A percentile compares a stretch with the other conserved stretches of the same genome.
Evolutionary conservation across 2,888 invertebrate species (phyloP).

Genomic region (Alviniconcha strummeri): DNA sequence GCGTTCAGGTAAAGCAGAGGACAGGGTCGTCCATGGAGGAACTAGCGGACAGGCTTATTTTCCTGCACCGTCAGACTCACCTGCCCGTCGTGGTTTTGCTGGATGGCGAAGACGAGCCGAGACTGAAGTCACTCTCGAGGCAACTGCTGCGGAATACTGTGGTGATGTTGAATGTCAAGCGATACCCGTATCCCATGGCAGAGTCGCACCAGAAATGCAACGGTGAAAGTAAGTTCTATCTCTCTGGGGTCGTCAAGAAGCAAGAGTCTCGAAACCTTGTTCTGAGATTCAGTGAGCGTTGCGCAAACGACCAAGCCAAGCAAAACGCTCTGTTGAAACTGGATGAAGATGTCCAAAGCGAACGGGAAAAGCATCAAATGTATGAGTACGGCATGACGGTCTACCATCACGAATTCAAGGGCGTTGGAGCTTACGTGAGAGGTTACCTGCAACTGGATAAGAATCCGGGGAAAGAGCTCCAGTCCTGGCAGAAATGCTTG

Average conservation of each 20-base stretch:
- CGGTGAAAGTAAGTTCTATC: conserved; percentile 31
- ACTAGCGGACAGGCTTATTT: conserved; percentile 39
- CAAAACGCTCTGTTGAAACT: not conserved
- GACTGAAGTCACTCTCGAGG: conserved; percentile 38
- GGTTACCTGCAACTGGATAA: conserved; percentile 43
- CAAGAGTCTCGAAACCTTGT: conserved; percentile 41
- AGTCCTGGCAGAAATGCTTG: conserved; percentile 42
- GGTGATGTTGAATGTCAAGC: conserved; percentile 44
- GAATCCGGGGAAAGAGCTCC: conserved; percentile 27
- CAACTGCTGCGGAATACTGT: conserved; percentile 32
- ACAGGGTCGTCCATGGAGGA: conserved; percentile 39
- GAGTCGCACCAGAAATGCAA: not conserved
- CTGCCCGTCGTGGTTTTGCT: conserved; percentile 46
- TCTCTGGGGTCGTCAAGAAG: conserved; percentile 41
- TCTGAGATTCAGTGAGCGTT: conserved; percentile 39
- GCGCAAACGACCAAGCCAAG: conserved; percentile 30
- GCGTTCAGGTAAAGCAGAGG: conserved; percentile 45
- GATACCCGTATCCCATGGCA: conserved; percentile 39
- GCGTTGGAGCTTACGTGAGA: conserved; percentile 45
- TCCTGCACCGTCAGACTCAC: conserved; percentile 44
- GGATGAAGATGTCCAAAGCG: conserved; percentile 15
- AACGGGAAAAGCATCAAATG: conserved; percentile 29
- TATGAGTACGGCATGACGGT: conserved; percentile 50
- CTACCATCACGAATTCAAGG: conserved; percentile 45
- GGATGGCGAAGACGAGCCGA: conserved; percentile 52